phyloP scores from a whole-genome alignment of 2,797 vertebrate genomes.

The Melanotaenia pygmaea region DNA sequence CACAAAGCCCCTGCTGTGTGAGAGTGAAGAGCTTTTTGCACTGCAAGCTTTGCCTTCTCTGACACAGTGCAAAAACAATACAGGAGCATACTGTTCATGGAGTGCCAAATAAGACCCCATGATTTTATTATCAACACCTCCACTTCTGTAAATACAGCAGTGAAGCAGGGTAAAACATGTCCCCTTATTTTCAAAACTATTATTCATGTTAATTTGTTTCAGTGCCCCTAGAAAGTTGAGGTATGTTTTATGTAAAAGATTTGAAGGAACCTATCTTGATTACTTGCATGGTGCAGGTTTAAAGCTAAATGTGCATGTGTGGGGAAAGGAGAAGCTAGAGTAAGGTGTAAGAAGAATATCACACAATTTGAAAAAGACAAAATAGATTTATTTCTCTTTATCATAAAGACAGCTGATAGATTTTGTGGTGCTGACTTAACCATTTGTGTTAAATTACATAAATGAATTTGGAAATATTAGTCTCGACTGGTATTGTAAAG shows the following conservation, averaged over 20 bases:
- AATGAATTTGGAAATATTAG: neutral
- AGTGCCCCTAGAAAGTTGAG: neutral
- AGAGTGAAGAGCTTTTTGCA: constrained; percentile 51
- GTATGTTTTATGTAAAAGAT: no score
- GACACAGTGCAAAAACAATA: constrained; percentile 46
- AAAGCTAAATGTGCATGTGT: neutral
- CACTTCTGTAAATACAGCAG: constrained; percentile 20
- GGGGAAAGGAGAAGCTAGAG: no score
- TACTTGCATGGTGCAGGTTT: neutral
- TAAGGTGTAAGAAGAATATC: no score
- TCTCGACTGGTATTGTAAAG: no score
- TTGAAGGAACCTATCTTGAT: neutral
- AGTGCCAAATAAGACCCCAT: constrained; percentile 23
- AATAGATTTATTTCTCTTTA: no score
- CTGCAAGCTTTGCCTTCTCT: constrained; percentile 48
- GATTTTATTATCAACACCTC: constrained; percentile 15
- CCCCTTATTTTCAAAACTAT: constrained; percentile 11
- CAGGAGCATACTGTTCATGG: constrained; percentile 23
- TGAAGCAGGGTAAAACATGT: constrained; percentile 6
- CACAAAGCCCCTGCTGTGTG: constrained; percentile 60
- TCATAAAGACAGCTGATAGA: neutral
- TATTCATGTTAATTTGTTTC: constrained; percentile 14
- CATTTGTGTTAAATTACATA: neutral
- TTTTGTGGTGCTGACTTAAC: no score
- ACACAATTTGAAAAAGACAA: no score